Conservation (phyloP, 1,140 invertebrate species). For the Orchestia grillus region DNA sequence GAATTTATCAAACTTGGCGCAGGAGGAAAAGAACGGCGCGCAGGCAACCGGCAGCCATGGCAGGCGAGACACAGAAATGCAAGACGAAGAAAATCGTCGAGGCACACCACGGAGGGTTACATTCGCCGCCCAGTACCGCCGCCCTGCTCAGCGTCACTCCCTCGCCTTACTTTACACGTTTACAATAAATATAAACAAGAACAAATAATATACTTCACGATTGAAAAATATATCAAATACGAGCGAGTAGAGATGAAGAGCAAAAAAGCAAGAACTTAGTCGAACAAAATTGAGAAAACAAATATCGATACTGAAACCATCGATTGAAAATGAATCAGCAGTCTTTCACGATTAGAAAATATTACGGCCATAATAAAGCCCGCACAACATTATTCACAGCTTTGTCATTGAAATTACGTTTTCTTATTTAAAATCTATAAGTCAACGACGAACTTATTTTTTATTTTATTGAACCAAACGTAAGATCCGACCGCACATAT, state of each 20-base stretch:
- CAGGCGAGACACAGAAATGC: not conserved
- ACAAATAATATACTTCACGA: not conserved
- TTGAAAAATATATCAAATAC: not conserved
- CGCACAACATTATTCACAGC: not conserved
- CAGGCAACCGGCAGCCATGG: not conserved
- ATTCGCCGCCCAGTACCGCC: not conserved
- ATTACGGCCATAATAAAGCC: not conserved
- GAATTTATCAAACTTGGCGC: slow-evolving; percentile 22
- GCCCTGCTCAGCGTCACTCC: not conserved
- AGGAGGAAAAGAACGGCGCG: not conserved
- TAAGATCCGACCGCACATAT: too few relatives aligned
- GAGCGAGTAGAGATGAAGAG: not conserved
- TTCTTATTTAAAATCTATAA: not conserved
- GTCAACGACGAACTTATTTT: too few relatives aligned
- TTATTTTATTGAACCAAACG: too few relatives aligned
- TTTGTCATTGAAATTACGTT: not conserved
- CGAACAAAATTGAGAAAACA: not conserved
- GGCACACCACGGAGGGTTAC: not conserved
- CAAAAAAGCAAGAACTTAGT: not conserved
- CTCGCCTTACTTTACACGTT: not conserved
- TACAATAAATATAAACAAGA: not conserved
- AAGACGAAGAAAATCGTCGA: not conserved
- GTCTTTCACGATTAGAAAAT: not conserved
- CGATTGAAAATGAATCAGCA: not conserved
- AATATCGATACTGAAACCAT: not conserved